Evolutionary conservation across 2,797 vertebrate species (phyloP).

Genomic region (Hippoglossus hippoglossus): DNA sequence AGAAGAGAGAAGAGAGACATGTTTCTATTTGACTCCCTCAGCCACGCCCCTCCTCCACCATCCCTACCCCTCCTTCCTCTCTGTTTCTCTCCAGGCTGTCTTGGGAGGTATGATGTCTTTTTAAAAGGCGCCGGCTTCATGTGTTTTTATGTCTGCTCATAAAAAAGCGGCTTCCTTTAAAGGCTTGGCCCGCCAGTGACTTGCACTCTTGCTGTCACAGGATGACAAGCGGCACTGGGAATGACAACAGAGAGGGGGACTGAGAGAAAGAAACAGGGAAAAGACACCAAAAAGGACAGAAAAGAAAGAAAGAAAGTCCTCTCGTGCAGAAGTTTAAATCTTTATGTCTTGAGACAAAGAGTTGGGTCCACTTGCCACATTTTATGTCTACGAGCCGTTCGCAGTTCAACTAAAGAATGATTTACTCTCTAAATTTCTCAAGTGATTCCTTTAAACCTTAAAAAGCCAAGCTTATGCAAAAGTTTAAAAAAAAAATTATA

Average conservation of each 20-base stretch:
- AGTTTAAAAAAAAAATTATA: not conserved
- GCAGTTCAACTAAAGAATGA: not conserved
- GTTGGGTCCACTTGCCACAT: too few relatives aligned
- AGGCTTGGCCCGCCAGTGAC: slow-evolving; percentile 49
- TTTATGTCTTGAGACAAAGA: too few relatives aligned
- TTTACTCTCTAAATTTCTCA: not conserved
- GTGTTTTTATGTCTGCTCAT: slow-evolving; percentile 70
- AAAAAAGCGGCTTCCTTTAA: slow-evolving; percentile 64
- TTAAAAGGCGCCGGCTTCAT: slow-evolving; percentile 59
- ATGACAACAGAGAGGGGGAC: slow-evolving; percentile 40
- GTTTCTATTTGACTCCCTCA: slow-evolving; percentile 38
- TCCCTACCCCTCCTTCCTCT: slow-evolving; percentile 20
- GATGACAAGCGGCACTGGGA: slow-evolving; percentile 44
- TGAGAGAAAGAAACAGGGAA: not conserved
- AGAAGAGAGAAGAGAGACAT: slow-evolving; percentile 19
- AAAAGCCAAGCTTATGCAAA: not conserved
- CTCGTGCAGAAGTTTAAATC: too few relatives aligned
- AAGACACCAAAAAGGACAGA: not conserved
- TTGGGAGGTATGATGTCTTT: slow-evolving; percentile 66
- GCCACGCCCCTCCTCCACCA: slow-evolving; percentile 3
- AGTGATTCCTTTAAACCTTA: too few relatives aligned
- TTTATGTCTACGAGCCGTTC: too few relatives aligned
- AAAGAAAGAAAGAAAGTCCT: not conserved
- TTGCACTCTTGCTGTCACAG: slow-evolving; percentile 43
- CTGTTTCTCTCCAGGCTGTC: slow-evolving; percentile 57